phyloP scores from a whole-genome alignment of 2,888 invertebrate species.

The Zaprionus lineosus region DNA sequence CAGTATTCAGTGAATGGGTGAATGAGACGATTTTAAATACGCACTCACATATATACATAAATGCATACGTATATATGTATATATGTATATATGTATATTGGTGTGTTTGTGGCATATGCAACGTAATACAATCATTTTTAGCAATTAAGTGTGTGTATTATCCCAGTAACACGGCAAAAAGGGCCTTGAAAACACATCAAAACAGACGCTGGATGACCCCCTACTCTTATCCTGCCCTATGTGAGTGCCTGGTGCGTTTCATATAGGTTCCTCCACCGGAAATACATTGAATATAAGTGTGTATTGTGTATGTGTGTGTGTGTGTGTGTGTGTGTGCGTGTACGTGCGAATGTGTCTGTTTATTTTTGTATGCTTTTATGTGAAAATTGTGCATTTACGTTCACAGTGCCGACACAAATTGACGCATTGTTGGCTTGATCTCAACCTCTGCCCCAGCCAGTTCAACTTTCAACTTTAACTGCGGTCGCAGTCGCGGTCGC shows the following conservation, averaged over 20 bases:
- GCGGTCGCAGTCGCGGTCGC: conserved; percentile 7
- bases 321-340: conserved; percentile 15
- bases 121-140: conserved; percentile 69
- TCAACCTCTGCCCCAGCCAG: conserved; percentile 9
- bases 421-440: conserved; percentile 42
- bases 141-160: conserved; percentile 81
- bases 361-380: conserved; percentile 62
- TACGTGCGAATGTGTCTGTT: conserved; percentile 13
- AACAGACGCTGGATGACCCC: conserved; percentile 33
- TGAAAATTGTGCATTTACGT: conserved; percentile 76
- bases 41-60: not conserved
- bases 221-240: not conserved
- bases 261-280: conserved; percentile 72
- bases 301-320: conserved; percentile 9
- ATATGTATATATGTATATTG: conserved; percentile 11
- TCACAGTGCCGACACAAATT: conserved; percentile 67
- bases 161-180: conserved; percentile 66
- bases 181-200: conserved; percentile 74
- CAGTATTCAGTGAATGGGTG: conserved; percentile 21
- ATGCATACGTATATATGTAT: not conserved
- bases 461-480: conserved; percentile 17
- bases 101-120: conserved; percentile 52
- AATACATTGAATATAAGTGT: conserved; percentile 68
- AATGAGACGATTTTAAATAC: too few relatives aligned
- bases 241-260: conserved; percentile 35